Evolutionary conservation across 1,140 invertebrate species (phyloP).

Genomic region (Monochamus saltuarius): DNA sequence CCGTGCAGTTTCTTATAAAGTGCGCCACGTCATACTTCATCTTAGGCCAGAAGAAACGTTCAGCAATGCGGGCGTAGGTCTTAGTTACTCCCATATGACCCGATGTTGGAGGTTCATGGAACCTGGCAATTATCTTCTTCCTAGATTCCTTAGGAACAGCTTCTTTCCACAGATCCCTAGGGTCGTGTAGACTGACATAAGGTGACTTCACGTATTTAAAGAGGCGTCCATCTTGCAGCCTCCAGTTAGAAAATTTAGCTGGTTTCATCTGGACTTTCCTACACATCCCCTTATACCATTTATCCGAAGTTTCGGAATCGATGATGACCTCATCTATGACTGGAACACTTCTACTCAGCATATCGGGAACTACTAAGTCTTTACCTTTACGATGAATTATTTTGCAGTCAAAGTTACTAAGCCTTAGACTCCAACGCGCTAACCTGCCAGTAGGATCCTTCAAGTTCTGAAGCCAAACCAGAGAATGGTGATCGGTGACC

Average conservation of each 20-base stretch:
- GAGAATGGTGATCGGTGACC: conserved; percentile 53
- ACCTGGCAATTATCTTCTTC: conserved; percentile 15
- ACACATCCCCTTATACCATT: conserved; percentile 20
- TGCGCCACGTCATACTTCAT: conserved; percentile 34
- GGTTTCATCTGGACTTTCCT: conserved; percentile 18
- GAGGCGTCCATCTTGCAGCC: conserved; percentile 17
- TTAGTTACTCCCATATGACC: conserved; percentile 42
- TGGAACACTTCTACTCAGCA: conserved; percentile 28
- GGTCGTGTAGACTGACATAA: neutral
- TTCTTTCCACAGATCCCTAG: conserved; percentile 35
- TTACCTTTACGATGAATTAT: conserved; percentile 49
- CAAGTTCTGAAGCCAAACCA: conserved; percentile 53
- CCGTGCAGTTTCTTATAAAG: conserved; percentile 36
- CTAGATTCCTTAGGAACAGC: conserved; percentile 30
- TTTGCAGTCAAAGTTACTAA: conserved; percentile 51
- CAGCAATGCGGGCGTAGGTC: conserved; percentile 27
- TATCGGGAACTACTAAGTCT: conserved; percentile 27
- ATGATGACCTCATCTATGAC: conserved; percentile 6
- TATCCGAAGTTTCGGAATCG: neutral
- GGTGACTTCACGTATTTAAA: conserved; percentile 24
- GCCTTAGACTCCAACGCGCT: conserved; percentile 50
- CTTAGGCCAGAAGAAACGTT: conserved; percentile 42
- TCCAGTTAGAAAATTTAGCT: conserved; percentile 20
- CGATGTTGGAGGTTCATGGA: conserved; percentile 21
- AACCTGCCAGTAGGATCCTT: conserved; percentile 52